Percentiles rank a stretch among this genome's conserved stretches.
phyloP scores from a whole-genome alignment of 2,888 invertebrate species.

The Nineta flava region DNA sequence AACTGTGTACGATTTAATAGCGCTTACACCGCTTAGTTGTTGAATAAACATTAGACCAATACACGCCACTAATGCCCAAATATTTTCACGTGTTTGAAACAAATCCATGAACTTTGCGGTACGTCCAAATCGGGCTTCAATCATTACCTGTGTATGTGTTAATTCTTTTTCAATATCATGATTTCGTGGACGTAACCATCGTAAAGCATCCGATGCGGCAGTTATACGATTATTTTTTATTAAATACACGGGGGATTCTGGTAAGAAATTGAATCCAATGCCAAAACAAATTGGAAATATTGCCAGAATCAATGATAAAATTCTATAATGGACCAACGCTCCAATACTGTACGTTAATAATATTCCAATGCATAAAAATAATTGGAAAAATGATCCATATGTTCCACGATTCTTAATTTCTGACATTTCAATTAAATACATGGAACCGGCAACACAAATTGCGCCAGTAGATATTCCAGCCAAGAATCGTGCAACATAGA shows the following conservation, averaged over 20 bases:
- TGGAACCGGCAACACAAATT: slow-evolving; percentile 67
- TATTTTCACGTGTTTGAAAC: slow-evolving; percentile 42
- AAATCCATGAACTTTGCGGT: slow-evolving; percentile 40
- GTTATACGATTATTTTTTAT: slow-evolving; percentile 35
- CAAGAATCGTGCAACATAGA: slow-evolving; percentile 57
- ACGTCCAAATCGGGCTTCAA: slow-evolving; percentile 37
- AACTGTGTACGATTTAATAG: slow-evolving; percentile 67
- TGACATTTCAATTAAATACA: slow-evolving; percentile 80
- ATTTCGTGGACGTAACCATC: slow-evolving; percentile 55
- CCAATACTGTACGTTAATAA: slow-evolving; percentile 62
- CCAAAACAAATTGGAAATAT: slow-evolving; percentile 48
- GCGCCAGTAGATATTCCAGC: slow-evolving; percentile 61
- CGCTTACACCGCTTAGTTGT: slow-evolving; percentile 71
- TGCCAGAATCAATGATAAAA: slow-evolving; percentile 48
- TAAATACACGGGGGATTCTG: slow-evolving; percentile 60
- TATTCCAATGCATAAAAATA: slow-evolving; percentile 67
- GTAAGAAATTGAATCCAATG: slow-evolving; percentile 49
- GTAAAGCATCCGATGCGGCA: slow-evolving; percentile 45
- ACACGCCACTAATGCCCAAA: slow-evolving; percentile 56
- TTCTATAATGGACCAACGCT: slow-evolving; percentile 48
- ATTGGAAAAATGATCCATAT: slow-evolving; percentile 72
- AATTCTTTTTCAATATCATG: slow-evolving; percentile 48
- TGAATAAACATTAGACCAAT: slow-evolving; percentile 73
- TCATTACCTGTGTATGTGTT: slow-evolving; percentile 43
- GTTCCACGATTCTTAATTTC: slow-evolving; percentile 67